Conservation (phyloP, 2,113 vertebrate species). For the Oxyruncus cristatus region DNA sequence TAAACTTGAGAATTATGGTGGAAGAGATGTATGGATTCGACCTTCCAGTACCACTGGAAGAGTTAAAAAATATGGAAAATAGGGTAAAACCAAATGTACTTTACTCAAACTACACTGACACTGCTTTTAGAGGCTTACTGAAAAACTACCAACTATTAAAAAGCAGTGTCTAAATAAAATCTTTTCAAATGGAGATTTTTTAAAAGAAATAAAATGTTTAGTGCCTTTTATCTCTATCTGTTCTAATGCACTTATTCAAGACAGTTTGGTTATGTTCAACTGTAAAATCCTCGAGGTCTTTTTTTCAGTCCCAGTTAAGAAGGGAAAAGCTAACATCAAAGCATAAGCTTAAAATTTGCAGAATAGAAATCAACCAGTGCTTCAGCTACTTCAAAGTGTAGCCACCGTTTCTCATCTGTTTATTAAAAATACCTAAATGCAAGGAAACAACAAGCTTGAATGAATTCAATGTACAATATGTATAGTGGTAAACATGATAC, state of each 20-base stretch:
- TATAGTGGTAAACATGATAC: not conserved
- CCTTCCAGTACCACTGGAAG: not conserved
- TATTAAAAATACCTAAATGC: constrained; percentile 71
- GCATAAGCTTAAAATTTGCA: constrained; percentile 66
- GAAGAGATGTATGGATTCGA: not conserved
- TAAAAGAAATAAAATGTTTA: constrained; percentile 54
- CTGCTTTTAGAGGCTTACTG: constrained; percentile 64
- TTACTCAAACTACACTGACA: constrained; percentile 2
- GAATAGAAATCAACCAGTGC: constrained; percentile 65
- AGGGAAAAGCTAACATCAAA: constrained; percentile 73
- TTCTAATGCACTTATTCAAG: constrained; percentile 74
- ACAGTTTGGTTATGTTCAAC: constrained; percentile 69
- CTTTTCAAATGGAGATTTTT: constrained; percentile 55
- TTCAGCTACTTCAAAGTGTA: constrained; percentile 72
- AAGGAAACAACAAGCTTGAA: constrained; percentile 57
- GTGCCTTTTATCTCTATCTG: constrained; percentile 69
- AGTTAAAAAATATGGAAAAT: constrained; percentile 51
- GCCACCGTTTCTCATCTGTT: constrained; percentile 51
- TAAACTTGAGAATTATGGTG: not conserved
- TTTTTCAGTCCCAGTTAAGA: constrained; percentile 57
- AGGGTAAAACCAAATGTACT: constrained; percentile 33
- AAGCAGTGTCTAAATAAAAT: constrained; percentile 57
- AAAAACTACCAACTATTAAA: constrained; percentile 66
- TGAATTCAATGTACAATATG: not conserved
- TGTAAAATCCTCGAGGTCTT: constrained; percentile 68